These are phyloP conservation scores for Elephas maximus DNA, from an alignment of 2,113 vertebrate species.

Conservation along the genomic window DNA sequence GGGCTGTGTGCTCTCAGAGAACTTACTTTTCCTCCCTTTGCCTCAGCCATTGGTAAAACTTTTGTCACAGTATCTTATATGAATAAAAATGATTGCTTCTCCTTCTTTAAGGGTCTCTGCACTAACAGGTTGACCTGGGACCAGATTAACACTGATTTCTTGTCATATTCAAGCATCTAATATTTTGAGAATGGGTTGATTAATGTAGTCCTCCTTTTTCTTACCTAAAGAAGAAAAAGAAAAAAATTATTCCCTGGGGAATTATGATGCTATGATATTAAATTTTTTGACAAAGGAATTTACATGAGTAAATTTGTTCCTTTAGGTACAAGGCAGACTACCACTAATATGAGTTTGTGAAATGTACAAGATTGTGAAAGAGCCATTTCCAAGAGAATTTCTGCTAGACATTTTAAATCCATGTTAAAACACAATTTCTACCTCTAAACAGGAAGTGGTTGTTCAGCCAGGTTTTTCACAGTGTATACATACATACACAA, in stretches of 20 bases:
- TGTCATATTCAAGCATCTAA: neutral
- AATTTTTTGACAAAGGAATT: neutral
- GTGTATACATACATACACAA: constrained; percentile 31
- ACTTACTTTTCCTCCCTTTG: neutral
- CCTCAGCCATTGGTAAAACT: neutral
- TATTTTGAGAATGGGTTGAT: neutral
- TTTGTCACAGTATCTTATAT: neutral
- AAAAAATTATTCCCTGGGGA: neutral
- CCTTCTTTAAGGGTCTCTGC: neutral
- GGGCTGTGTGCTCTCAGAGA: neutral
- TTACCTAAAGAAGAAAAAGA: neutral
- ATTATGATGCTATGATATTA: neutral
- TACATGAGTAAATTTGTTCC: neutral
- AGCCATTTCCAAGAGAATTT: neutral
- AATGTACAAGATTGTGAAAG: neutral
- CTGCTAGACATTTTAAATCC: constrained; percentile 33
- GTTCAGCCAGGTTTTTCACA: constrained; percentile 59
- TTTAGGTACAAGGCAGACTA: neutral
- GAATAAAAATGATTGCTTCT: neutral
- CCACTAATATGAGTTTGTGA: constrained; percentile 16
- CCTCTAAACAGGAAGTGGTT: constrained; percentile 40
- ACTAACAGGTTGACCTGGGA: neutral
- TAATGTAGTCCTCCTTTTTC: neutral
- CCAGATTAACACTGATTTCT: neutral
- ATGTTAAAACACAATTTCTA: neutral